Evolutionary conservation across 2,113 vertebrate species (phyloP).

Genomic region (Ophiodon elongatus): DNA sequence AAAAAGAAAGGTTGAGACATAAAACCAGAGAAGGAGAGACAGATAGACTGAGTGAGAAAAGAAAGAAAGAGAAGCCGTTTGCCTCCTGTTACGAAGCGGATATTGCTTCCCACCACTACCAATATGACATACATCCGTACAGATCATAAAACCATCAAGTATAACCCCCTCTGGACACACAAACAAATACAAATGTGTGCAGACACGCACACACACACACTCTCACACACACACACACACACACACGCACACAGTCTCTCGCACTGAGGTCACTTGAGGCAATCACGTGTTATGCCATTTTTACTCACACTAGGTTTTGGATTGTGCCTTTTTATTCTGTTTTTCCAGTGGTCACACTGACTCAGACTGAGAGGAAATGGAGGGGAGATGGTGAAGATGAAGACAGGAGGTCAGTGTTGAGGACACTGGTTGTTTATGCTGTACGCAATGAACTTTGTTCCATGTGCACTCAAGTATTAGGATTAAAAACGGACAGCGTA

Average conservation of each 20-base stretch:
- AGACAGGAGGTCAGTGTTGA: slow-evolving; percentile 46
- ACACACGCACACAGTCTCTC: not conserved
- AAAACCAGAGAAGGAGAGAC: slow-evolving; percentile 30
- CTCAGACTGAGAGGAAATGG: slow-evolving; percentile 48
- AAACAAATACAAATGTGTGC: slow-evolving; percentile 30
- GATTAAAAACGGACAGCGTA: not conserved
- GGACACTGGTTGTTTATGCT: slow-evolving; percentile 32
- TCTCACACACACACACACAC: not conserved
- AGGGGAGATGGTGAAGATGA: slow-evolving; percentile 45
- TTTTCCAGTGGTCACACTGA: slow-evolving; percentile 74
- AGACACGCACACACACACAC: slow-evolving; percentile 1
- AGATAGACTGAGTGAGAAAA: slow-evolving; percentile 18
- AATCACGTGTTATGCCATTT: slow-evolving; percentile 59
- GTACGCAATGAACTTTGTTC: not conserved
- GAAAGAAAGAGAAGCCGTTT: slow-evolving; percentile 22
- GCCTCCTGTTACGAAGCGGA: slow-evolving; percentile 56
- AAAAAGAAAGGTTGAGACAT: slow-evolving; percentile 30
- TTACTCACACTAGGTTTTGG: slow-evolving; percentile 60
- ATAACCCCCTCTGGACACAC: slow-evolving; percentile 39
- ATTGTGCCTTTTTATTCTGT: slow-evolving; percentile 64
- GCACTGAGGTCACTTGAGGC: slow-evolving; percentile 62
- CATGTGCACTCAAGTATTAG: not conserved
- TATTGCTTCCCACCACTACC: slow-evolving; percentile 61
- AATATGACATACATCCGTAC: slow-evolving; percentile 59
- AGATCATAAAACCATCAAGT: slow-evolving; percentile 64